phyloP scores from a whole-genome alignment of 64 coral and sea anemone species.

The Montipora efflorescens region DNA sequence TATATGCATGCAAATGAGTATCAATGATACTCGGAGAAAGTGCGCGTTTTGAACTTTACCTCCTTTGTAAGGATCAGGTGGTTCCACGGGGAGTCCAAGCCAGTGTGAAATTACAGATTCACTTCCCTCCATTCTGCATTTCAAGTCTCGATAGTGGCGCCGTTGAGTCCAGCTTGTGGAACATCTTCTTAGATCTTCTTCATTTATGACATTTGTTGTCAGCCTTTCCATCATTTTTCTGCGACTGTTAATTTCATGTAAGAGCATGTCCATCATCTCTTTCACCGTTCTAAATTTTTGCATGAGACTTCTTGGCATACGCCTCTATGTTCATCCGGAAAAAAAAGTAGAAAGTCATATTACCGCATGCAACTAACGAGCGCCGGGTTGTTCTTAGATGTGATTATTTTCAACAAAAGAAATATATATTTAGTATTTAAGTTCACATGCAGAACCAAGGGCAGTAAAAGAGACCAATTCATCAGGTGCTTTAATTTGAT shows the following conservation, averaged over 20 bases:
- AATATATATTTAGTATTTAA: no score
- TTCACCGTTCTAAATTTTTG: not conserved
- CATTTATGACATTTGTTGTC: not conserved
- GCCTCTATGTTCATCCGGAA: no score
- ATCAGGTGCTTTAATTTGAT: no score
- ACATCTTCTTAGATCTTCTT: not conserved
- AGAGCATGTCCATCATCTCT: not conserved
- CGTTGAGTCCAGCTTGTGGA: not conserved
- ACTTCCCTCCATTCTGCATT: not conserved
- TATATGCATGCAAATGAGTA: no score
- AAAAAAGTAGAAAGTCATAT: no score
- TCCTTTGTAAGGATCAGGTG: constrained; percentile 8
- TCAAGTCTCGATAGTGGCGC: not conserved
- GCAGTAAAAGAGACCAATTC: no score
- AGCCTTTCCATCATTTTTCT: not conserved
- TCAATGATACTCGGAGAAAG: no score
- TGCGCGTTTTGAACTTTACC: not conserved
- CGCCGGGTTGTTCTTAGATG: no score
- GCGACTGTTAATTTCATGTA: no score
- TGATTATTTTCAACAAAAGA: no score
- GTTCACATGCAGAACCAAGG: no score
- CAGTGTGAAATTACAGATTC: not conserved
- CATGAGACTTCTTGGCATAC: not conserved
- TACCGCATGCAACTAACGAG: no score
- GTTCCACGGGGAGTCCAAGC: constrained; percentile 30